phyloP scores from a whole-genome alignment of 2,888 invertebrate species.

The Caradrina clavipalpis region DNA sequence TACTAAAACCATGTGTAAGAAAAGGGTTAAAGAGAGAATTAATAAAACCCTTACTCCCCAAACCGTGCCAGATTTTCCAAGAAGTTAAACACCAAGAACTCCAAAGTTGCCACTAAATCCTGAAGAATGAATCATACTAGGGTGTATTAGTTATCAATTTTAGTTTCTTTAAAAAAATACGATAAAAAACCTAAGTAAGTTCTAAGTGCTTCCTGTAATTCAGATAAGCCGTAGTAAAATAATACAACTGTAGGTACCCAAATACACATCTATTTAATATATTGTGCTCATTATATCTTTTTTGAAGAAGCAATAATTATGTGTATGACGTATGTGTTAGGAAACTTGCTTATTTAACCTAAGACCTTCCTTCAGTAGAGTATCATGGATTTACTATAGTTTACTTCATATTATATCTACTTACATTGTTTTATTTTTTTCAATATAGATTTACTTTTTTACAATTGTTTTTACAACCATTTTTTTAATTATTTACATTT shows the following conservation, averaged over 20 bases:
- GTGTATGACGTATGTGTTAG: constrained; percentile 18
- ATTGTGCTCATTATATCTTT: constrained; percentile 23
- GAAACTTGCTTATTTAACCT: constrained; percentile 48
- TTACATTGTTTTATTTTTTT: constrained; percentile 3
- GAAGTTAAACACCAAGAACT: neutral
- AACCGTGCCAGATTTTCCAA: neutral
- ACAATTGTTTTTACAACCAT: neutral
- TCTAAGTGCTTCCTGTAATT: constrained; percentile 29
- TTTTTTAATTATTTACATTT: neutral
- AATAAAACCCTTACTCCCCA: neutral
- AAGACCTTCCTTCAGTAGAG: constrained; percentile 27
- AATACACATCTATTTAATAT: constrained; percentile 17
- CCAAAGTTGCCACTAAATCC: neutral
- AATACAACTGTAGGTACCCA: constrained; percentile 7
- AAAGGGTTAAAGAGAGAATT: neutral
- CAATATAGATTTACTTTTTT: neutral
- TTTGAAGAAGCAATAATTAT: constrained; percentile 12
- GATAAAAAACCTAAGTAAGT: constrained; percentile 21
- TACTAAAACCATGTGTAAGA: neutral
- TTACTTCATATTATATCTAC: constrained; percentile 8
- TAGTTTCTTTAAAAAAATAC: constrained; percentile 10
- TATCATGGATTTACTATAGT: constrained; percentile 7
- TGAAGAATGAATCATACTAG: neutral
- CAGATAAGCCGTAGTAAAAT: constrained; percentile 17
- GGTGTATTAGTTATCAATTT: neutral